A percentile compares a stretch with the other conserved stretches of the same genome.
Conservation (phyloP, 2,113 vertebrate genomes). For the Synodontis membranacea region DNA sequence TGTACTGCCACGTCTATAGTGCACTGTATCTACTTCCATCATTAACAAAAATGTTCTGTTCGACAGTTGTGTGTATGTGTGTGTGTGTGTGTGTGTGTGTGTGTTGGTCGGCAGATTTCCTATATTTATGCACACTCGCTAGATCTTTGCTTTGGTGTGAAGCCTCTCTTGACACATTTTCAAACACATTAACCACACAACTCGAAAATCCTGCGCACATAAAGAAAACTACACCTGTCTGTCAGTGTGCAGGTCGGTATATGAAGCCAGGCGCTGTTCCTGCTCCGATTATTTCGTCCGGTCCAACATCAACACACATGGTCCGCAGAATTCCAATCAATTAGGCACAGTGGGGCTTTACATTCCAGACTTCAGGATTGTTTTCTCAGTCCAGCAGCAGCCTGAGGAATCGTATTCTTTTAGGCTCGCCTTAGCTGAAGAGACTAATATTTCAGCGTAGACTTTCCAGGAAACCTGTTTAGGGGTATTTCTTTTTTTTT, state of each 20-base stretch:
- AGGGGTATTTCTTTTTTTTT: conserved; percentile 6
- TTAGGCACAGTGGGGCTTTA: conserved; percentile 61
- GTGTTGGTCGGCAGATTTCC: neutral
- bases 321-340: conserved; percentile 64
- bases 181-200: neutral
- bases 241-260: neutral
- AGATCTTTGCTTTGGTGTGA: neutral
- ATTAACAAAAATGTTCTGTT: neutral
- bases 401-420: conserved; percentile 52
- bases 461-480: conserved; percentile 53
- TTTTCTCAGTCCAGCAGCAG: conserved; percentile 57
- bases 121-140: neutral
- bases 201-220: neutral
- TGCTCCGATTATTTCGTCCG: conserved; percentile 38
- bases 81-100: too few relatives aligned
- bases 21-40: neutral
- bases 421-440: conserved; percentile 42
- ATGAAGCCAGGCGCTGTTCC: conserved; percentile 39
- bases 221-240: neutral
- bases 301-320: conserved; percentile 50
- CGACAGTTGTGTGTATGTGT: neutral
- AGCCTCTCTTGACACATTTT: neutral
- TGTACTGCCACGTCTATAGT: neutral
- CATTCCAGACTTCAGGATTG: conserved; percentile 63
- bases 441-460: conserved; percentile 47